These are phyloP conservation scores for Drosophila ambigua DNA, from an alignment of 1,140 invertebrate genomes.

Conservation along the genomic window DNA sequence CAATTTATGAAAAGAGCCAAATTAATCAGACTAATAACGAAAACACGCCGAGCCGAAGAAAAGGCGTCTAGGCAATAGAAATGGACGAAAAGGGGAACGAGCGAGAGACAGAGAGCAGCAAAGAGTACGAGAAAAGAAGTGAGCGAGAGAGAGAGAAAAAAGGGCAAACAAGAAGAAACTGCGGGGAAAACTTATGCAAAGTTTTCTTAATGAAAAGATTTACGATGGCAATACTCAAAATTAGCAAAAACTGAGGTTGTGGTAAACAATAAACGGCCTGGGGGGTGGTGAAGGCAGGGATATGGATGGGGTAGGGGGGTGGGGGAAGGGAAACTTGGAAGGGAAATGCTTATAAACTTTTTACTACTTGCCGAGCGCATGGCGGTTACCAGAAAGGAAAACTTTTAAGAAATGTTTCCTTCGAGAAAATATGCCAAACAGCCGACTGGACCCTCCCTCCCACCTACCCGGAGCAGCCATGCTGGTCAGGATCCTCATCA, in stretches of 20 bases:
- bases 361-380: conserved; percentile 29
- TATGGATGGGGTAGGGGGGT: not conserved
- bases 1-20: conserved; percentile 84
- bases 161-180: conserved; percentile 14
- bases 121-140: conserved; percentile 8
- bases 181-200: conserved; percentile 77
- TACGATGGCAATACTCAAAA: conserved; percentile 83
- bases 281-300: not conserved
- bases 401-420: conserved; percentile 51
- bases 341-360: conserved; percentile 64
- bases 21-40: conserved; percentile 84
- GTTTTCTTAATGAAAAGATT: conserved; percentile 84
- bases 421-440: conserved; percentile 38
- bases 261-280: conserved; percentile 64
- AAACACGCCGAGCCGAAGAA: conserved; percentile 73
- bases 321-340: not conserved
- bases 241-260: conserved; percentile 82
- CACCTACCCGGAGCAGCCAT: too few relatives aligned
- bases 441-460: not conserved
- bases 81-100: conserved; percentile 28
- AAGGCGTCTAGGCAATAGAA: conserved; percentile 61
- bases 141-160: conserved; percentile 2
- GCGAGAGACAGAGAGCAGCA: not conserved
- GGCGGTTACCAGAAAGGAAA: conserved; percentile 50
- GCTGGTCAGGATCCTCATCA: conserved; percentile 2